These are phyloP conservation scores for Phataginus tricuspis DNA, from an alignment of 2,797 vertebrate species.

Conservation along the genomic window DNA sequence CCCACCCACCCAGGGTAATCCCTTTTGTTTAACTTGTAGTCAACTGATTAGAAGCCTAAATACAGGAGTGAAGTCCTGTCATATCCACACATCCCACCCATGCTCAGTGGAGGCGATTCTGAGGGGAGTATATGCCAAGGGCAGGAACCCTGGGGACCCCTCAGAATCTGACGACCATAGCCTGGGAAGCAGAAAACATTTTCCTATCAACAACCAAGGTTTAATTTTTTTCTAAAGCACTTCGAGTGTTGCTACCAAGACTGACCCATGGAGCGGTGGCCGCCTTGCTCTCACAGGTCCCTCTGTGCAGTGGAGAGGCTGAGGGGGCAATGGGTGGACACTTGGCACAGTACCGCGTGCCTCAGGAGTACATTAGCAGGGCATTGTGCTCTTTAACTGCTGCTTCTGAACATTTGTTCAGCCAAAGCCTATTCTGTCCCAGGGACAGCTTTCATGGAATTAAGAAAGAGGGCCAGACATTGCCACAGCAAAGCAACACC, in stretches of 20 bases:
- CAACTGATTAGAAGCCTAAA: neutral
- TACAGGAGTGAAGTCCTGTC: neutral
- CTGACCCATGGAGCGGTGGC: neutral
- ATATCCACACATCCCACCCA: neutral
- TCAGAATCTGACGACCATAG: neutral
- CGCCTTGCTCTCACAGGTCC: neutral
- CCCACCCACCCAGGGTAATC: neutral
- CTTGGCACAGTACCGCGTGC: neutral
- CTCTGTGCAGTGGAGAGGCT: neutral
- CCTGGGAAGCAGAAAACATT: neutral
- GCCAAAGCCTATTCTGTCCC: neutral
- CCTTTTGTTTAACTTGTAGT: neutral
- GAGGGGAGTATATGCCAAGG: neutral
- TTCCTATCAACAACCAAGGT: neutral
- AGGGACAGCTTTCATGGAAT: neutral
- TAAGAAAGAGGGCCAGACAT: neutral
- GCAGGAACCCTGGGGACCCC: neutral
- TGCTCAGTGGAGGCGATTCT: too few relatives aligned
- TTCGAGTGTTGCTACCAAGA: neutral
- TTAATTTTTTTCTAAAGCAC: neutral
- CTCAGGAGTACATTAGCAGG: neutral
- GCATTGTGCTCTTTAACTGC: neutral
- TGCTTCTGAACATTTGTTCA: neutral
- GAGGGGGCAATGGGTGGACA: rapidly evolving
- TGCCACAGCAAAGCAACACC: neutral